Conservation (phyloP, 30 jellyfish, hydroid and myxozoan genomes). For the Pelagia noctiluca region DNA sequence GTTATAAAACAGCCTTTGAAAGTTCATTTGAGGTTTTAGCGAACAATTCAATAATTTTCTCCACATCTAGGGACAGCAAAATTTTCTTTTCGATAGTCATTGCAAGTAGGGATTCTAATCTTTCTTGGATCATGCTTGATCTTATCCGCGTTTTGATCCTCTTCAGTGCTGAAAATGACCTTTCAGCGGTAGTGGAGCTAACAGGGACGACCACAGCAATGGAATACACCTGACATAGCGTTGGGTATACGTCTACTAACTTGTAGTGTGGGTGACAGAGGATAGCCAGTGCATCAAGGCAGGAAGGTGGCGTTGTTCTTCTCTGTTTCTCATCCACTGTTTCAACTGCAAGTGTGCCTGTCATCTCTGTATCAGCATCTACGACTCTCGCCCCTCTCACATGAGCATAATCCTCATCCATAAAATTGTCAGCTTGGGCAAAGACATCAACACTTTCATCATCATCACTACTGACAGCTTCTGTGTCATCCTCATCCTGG, state of each 20-base stretch:
- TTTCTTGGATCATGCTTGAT: conserved; percentile 32
- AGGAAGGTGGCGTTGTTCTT: conserved; percentile 44
- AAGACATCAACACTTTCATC: conserved; percentile 9
- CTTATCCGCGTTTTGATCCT: conserved; percentile 43
- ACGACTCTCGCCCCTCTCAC: conserved; percentile 25
- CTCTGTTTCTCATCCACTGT: conserved; percentile 25
- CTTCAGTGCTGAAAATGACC: conserved; percentile 58
- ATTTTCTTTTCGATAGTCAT: no score
- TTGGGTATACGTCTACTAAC: conserved; percentile 49
- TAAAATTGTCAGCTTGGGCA: conserved; percentile 8
- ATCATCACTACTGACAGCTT: conserved; percentile 7
- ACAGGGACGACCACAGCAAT: conserved; percentile 63
- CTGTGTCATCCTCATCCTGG: conserved; percentile 18
- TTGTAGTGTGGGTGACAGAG: conserved; percentile 49
- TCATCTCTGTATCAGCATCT: conserved; percentile 23
- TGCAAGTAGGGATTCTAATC: conserved; percentile 31
- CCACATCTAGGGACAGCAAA: conserved; percentile 18
- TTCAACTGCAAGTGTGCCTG: conserved; percentile 31
- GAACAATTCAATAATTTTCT: conserved; percentile 19
- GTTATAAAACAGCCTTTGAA: conserved; percentile 28
- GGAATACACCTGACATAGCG: conserved; percentile 41
- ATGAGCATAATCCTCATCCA: conserved; percentile 17
- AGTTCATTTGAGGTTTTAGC: conserved; percentile 44
- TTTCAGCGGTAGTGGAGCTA: conserved; percentile 65
- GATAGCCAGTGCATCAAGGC: conserved; percentile 44